A percentile compares a stretch with the other conserved stretches of the same genome.
These are phyloP conservation scores for Amphimedon queenslandica DNA, from an alignment of 37 sponge, comb jelly and placozoan species.

Conservation along the genomic window DNA sequence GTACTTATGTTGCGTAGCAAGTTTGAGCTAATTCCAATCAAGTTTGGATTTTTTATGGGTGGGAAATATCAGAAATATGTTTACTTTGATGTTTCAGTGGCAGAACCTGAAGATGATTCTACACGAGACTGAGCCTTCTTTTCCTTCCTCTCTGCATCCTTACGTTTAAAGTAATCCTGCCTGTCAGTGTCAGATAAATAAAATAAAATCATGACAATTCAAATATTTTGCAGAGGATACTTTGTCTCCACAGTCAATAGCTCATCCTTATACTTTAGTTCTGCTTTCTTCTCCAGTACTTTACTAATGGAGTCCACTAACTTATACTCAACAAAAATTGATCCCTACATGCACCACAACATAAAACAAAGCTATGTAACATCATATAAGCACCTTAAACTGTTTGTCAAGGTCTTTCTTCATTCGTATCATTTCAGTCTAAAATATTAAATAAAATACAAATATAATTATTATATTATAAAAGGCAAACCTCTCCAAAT, in stretches of 20 bases:
- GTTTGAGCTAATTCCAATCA: too few relatives aligned
- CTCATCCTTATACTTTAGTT: conserved; percentile 36
- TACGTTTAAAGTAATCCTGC: conserved; percentile 40
- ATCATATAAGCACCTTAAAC: conserved; percentile 25
- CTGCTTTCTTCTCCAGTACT: conserved; percentile 7
- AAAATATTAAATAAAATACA: not conserved
- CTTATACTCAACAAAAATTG: conserved; percentile 75
- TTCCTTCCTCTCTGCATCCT: conserved; percentile 36
- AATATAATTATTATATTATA: not conserved
- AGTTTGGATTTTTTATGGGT: too few relatives aligned
- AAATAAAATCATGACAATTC: not conserved
- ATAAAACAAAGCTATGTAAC: not conserved
- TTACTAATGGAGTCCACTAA: conserved; percentile 11
- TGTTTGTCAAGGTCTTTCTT: conserved; percentile 11
- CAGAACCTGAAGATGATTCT: too few relatives aligned
- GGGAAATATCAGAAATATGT: too few relatives aligned
- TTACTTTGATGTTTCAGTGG: too few relatives aligned
- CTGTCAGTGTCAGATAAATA: conserved; percentile 7
- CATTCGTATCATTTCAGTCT: conserved; percentile 61
- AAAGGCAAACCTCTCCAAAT: conserved; percentile 52
- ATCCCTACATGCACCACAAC: conserved; percentile 53
- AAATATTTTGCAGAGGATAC: conserved; percentile 18
- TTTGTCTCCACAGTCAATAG: conserved; percentile 54
- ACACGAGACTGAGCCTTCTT: too few relatives aligned
- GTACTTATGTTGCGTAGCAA: too few relatives aligned